Base-by-base conservation (phyloP, 2,888 invertebrate genomes). In the Dugesia japonica region DNA sequence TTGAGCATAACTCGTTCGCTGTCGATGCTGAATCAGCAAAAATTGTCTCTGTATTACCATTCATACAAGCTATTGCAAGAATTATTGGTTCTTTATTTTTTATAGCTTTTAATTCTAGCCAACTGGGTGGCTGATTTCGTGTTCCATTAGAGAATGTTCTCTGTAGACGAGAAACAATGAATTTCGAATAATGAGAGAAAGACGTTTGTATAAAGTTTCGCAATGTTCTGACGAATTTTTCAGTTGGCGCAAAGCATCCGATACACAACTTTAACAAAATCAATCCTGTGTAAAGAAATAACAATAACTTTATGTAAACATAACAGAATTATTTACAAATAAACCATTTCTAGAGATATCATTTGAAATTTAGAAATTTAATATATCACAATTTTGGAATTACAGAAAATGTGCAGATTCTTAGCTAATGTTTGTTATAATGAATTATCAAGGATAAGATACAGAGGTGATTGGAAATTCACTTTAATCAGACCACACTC, bases 31-130 rank as follows among this genome's bases (percentile, higher is more conserved):
- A 77, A 85, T 95, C 95, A 4, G 97, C 97, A 74, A 94, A 85
- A 77, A 98, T 86, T 0, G 95, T 97, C 84, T 95, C 95, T 0
- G 97, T 97, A 82, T 81, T 94, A 0, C 97, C 97, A 84, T 98
- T 97, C 97, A 98, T 98, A 83, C 98, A 97, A 0, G 97, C 98
- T 76, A 98, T 94, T 0, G 97, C 95, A 79, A 98, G 86, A 91
- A 97, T 94, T 79, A 98, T 91, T 0, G 97, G 95, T 83, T 97
- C 95, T 86, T 97, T 98, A 0, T 94, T 94, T 85, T 98, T 98
- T 0, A 95, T 97, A 0, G 95, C 94, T 88, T 94, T 94, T 42
- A 97, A 87, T 84, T 98, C 98, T 73, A 98, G 86, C 94, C 97
- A 97, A 78, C 94, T 94, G 0, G 98, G 98, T 0, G 98, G 98